phyloP scores from a whole-genome alignment of 2,797 vertebrate genomes.

The Chaetodon trifasciatus region DNA sequence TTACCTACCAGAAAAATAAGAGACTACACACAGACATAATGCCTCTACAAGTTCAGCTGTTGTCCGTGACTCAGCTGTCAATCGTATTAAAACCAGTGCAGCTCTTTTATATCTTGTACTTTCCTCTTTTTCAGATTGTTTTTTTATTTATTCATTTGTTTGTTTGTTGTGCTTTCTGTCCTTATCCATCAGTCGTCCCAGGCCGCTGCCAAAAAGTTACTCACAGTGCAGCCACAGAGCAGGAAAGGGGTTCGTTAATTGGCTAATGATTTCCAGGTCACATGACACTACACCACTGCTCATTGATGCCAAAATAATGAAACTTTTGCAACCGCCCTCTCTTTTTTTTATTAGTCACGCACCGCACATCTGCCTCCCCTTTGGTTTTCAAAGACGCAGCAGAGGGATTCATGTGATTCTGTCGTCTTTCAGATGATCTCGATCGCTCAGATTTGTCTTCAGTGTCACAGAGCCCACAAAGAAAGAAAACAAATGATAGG shows the following conservation, averaged over 20 bases:
- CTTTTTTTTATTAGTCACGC: conserved; percentile 21
- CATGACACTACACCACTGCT: conserved; percentile 42
- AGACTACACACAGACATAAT: conserved; percentile 32
- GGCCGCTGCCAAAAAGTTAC: not conserved
- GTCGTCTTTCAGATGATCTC: no score
- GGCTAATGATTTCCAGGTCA: conserved; percentile 65
- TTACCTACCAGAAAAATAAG: conserved; percentile 43
- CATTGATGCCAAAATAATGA: conserved; percentile 49
- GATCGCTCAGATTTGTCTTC: no score
- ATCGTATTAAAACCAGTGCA: conserved; percentile 3
- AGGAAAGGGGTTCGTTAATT: conserved; percentile 48
- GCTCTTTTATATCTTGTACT: conserved; percentile 2
- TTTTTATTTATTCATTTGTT: not conserved
- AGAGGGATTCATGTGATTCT: no score
- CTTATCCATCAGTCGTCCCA: conserved; percentile 9
- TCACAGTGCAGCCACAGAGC: conserved; percentile 16
- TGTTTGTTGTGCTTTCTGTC: not conserved
- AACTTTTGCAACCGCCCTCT: conserved; percentile 13
- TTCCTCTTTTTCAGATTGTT: not conserved
- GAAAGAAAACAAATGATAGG: no score
- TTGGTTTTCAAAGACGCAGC: no score
- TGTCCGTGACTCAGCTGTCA: conserved; percentile 42
- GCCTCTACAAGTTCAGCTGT: conserved; percentile 8
- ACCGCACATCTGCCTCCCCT: not conserved
- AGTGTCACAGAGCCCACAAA: no score